These are phyloP conservation scores for Mythimna albipuncta DNA, from an alignment of 2,888 invertebrate species.

Conservation along the genomic window DNA sequence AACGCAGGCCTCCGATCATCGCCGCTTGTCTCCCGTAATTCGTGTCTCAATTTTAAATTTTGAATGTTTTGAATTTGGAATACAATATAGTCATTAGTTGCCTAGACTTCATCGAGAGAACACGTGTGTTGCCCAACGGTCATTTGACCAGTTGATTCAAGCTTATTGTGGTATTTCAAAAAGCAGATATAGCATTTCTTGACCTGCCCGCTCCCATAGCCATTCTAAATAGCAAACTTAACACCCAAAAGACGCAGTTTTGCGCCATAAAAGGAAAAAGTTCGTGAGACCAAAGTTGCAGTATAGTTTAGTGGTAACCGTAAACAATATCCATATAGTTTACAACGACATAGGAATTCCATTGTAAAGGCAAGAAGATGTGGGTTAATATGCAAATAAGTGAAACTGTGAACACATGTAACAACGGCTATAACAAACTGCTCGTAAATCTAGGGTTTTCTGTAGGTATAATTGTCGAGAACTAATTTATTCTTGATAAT, in stretches of 20 bases:
- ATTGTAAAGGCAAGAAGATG: conserved; percentile 55
- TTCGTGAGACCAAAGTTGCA: conserved; percentile 51
- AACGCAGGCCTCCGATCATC: conserved; percentile 82
- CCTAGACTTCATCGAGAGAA: background rate
- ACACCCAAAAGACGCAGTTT: conserved; percentile 23
- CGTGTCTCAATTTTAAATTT: conserved; percentile 80
- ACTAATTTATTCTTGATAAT: conserved; percentile 4
- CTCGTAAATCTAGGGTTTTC: conserved; percentile 32
- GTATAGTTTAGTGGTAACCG: conserved; percentile 35
- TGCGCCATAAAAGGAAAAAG: conserved; percentile 55
- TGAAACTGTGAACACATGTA: conserved; percentile 53
- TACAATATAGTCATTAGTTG: conserved; percentile 4
- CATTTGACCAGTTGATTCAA: background rate
- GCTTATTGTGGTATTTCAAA: background rate
- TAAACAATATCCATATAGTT: conserved; percentile 47
- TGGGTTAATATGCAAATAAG: conserved; percentile 62
- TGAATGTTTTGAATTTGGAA: conserved; percentile 57
- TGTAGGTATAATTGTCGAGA: conserved; percentile 14
- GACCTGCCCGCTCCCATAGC: background rate
- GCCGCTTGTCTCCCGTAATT: conserved; percentile 81
- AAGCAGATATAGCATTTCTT: background rate
- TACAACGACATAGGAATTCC: conserved; percentile 47
- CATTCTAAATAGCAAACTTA: conserved; percentile 22
- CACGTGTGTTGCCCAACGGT: background rate
- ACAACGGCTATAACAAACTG: conserved; percentile 32